These are phyloP conservation scores for Colletes collaris DNA, from an alignment of 2,888 invertebrate species.

Conservation along the genomic window DNA sequence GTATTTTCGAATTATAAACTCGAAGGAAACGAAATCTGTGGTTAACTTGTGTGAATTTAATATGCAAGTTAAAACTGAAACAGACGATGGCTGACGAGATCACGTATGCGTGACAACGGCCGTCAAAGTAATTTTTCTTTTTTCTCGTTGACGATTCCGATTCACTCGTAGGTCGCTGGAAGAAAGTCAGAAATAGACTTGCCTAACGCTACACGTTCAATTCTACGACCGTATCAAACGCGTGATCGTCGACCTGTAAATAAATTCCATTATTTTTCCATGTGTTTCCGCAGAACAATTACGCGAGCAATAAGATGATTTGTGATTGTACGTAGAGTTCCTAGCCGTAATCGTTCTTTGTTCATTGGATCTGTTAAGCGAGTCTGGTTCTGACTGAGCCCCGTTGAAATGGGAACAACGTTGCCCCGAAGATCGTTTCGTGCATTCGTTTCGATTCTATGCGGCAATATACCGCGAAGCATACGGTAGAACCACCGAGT, in stretches of 20 bases:
- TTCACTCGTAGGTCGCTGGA: slow-evolving; percentile 1
- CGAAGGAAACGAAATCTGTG: no score
- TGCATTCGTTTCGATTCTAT: slow-evolving; percentile 19
- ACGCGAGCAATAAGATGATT: slow-evolving; percentile 32
- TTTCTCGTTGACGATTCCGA: not conserved
- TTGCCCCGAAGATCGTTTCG: not conserved
- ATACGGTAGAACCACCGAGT: slow-evolving; percentile 2
- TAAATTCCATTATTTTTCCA: slow-evolving; percentile 40
- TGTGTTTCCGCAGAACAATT: slow-evolving; percentile 16
- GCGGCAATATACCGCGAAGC: not conserved
- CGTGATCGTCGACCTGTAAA: slow-evolving; percentile 40
- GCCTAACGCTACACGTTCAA: slow-evolving; percentile 33
- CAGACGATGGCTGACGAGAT: no score
- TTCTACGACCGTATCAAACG: slow-evolving; percentile 12
- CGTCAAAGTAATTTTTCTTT: not conserved
- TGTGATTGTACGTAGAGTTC: slow-evolving; percentile 39
- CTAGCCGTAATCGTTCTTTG: slow-evolving; percentile 29
- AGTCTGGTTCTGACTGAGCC: slow-evolving; percentile 40
- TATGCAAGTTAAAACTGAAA: no score
- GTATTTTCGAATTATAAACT: no score
- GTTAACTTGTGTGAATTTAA: no score
- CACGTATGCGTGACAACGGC: no score
- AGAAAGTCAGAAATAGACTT: slow-evolving; percentile 40
- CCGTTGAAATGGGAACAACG: slow-evolving; percentile 7
- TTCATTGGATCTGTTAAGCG: slow-evolving; percentile 31